These are phyloP conservation scores for Lycaena phlaeas DNA, from an alignment of 2,888 invertebrate species.

Conservation along the genomic window DNA sequence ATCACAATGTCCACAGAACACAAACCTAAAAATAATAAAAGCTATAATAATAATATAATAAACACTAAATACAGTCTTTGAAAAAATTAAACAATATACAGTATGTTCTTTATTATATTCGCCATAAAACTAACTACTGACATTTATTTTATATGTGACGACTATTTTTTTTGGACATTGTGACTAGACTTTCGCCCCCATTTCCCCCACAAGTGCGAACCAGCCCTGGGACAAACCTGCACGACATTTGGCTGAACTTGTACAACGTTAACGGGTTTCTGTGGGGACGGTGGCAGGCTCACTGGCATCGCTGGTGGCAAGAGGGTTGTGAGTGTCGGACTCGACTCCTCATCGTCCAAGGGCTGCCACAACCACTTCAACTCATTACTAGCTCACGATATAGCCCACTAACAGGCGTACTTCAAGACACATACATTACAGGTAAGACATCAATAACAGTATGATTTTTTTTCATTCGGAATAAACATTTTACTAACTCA, in stretches of 20 bases:
- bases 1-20: too few species aligned
- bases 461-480: too few species aligned
- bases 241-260: conserved; percentile 29
- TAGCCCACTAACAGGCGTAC: conserved; percentile 22
- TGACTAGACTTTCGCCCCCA: background rate
- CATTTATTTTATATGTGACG: too few species aligned
- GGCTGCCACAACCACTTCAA: conserved; percentile 22
- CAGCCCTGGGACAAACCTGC: conserved; percentile 42
- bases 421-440: conserved; percentile 15
- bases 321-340: conserved; percentile 41
- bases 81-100: too few species aligned
- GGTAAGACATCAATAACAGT: too few species aligned
- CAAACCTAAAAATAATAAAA: too few species aligned
- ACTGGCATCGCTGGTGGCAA: conserved; percentile 40
- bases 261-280: conserved; percentile 33
- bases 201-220: background rate
- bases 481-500: too few species aligned
- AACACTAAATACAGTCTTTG: too few species aligned
- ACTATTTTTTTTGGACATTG: background rate
- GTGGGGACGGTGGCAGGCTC: conserved; percentile 28
- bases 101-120: too few species aligned
- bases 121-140: too few species aligned
- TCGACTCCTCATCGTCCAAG: conserved; percentile 34
- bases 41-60: too few species aligned
- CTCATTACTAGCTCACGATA: conserved; percentile 13